Conservation (phyloP, 2,797 vertebrate species). For the Myotis vivesi region DNA sequence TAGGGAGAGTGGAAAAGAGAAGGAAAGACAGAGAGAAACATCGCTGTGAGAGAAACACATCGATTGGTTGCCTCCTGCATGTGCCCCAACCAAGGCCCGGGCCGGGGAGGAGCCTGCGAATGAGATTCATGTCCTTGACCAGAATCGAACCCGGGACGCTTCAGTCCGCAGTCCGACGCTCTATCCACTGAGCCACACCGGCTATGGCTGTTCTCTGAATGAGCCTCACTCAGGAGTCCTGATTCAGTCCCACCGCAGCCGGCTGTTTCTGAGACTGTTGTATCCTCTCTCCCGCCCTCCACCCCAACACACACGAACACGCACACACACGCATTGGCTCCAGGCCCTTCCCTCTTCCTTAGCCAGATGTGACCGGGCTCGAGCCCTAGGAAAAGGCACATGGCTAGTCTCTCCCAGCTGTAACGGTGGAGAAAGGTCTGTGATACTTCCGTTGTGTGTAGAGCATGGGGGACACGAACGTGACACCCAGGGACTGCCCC, state of each 20-base stretch:
- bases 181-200: too few species aligned
- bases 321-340: neutral
- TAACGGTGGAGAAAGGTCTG: neutral
- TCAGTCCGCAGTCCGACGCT: too few species aligned
- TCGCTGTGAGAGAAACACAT: too few species aligned
- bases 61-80: too few species aligned
- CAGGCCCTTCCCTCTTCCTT: neutral
- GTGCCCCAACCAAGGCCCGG: too few species aligned
- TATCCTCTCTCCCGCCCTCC: accelerated
- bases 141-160: too few species aligned
- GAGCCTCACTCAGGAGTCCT: neutral
- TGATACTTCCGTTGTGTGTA: neutral
- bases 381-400: neutral
- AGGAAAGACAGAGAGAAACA: too few species aligned
- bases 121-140: too few species aligned
- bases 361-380: neutral
- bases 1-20: too few species aligned
- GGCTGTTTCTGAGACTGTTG: neutral
- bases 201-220: neutral
- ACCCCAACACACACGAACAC: too few species aligned
- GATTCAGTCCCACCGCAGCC: neutral
- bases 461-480: accelerated
- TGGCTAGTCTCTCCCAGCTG: neutral
- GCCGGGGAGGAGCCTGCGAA: too few species aligned
- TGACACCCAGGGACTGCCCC: neutral